Evolutionary conservation across 2,888 invertebrate genomes (phyloP).

Genomic region (Adelognathus sp.): DNA sequence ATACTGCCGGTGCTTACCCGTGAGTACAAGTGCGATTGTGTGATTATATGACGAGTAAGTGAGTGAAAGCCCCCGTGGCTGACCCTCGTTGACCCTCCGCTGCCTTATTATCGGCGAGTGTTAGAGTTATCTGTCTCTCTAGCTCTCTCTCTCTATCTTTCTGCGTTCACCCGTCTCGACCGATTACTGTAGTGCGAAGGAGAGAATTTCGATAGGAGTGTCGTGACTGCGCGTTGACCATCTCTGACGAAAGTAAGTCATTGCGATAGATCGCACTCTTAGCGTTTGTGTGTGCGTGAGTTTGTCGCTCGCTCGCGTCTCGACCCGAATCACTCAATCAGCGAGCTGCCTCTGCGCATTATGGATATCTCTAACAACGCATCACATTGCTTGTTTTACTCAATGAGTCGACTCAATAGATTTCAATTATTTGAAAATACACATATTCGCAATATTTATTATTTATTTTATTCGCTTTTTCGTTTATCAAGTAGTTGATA

Average conservation of each 20-base stretch:
- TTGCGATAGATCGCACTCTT: too few species aligned
- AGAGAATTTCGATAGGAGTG: background rate
- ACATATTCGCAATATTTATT: too few species aligned
- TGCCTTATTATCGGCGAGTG: constrained; percentile 59
- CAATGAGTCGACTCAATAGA: background rate
- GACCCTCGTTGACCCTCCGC: constrained; percentile 65
- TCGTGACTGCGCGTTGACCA: background rate
- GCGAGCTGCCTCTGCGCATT: background rate
- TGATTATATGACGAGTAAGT: constrained; percentile 70
- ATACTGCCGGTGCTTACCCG: constrained; percentile 63
- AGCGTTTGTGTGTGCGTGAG: too few species aligned
- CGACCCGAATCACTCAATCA: background rate
- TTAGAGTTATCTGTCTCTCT: constrained; percentile 29
- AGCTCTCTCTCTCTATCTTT: background rate
- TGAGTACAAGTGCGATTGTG: constrained; percentile 59
- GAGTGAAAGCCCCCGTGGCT: constrained; percentile 70
- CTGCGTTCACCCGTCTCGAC: background rate
- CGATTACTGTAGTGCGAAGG: constrained; percentile 37
- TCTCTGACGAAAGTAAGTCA: constrained; percentile 14
- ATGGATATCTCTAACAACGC: background rate
- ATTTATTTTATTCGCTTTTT: too few species aligned
- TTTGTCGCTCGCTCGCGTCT: background rate
- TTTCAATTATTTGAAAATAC: too few species aligned
- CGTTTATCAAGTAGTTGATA: too few species aligned
- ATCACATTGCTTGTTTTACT: background rate